Percentiles rank a stretch among this genome's conserved stretches.
Evolutionary conservation across 1,140 invertebrate genomes (phyloP).

Genomic region (Aphis craccivora): DNA sequence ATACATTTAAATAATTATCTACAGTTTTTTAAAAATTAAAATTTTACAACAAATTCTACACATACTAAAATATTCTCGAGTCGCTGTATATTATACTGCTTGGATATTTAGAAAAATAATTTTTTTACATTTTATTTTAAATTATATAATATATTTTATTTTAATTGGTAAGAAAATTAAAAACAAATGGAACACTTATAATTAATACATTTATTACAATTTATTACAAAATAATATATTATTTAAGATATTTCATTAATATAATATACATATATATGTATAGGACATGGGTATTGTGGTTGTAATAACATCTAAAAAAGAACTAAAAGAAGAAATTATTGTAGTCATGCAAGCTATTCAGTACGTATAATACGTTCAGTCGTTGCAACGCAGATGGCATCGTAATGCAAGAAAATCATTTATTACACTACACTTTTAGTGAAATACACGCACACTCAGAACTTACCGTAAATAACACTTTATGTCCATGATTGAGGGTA

Average conservation of each 20-base stretch:
- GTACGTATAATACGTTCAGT: neutral
- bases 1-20: too few species aligned
- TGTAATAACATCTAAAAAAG: neutral
- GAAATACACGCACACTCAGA: neutral
- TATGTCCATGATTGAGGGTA: slow-evolving; percentile 17
- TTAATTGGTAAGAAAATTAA: neutral
- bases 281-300: neutral
- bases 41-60: too few species aligned
- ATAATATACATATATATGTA: neutral
- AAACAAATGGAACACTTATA: neutral
- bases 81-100: too few species aligned
- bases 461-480: slow-evolving; percentile 24
- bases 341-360: neutral
- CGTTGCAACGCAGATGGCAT: neutral
- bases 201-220: neutral
- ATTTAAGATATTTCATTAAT: neutral
- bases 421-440: slow-evolving; percentile 3
- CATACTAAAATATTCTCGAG: too few species aligned
- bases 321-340: neutral
- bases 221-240: neutral
- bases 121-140: neutral
- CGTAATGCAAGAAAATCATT: slow-evolving; percentile 18
- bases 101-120: too few species aligned
- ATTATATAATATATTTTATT: neutral
- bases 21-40: too few species aligned